A percentile compares a stretch with the other conserved stretches of the same genome.
Evolutionary conservation across 2,113 vertebrate genomes (phyloP).

Genomic region (Dascyllus trimaculatus): DNA sequence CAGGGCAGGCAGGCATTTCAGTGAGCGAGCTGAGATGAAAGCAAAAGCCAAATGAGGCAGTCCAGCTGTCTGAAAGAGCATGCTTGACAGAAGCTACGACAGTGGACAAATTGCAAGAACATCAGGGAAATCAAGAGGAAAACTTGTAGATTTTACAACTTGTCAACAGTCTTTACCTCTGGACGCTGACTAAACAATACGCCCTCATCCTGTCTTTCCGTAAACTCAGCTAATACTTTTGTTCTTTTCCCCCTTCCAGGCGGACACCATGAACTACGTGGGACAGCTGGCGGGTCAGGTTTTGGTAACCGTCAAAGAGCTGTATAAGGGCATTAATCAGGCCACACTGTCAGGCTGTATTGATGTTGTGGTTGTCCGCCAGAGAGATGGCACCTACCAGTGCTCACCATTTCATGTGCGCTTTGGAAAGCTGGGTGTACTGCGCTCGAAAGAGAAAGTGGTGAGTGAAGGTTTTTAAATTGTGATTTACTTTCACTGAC

Average conservation of each 20-base stretch:
- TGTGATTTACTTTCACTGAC: too few species aligned
- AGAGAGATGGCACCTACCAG: conserved; percentile 93
- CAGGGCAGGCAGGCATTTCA: conserved; percentile 11
- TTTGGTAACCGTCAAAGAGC: conserved; percentile 95
- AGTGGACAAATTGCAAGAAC: neutral
- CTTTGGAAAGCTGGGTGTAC: conserved; percentile 96
- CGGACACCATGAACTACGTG: conserved; percentile 98
- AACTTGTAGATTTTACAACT: too few species aligned
- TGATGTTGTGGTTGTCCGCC: conserved; percentile 95
- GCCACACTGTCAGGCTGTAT: conserved; percentile 98
- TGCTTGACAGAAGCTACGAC: conserved; percentile 12
- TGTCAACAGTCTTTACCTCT: neutral
- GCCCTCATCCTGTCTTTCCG: neutral
- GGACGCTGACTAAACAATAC: neutral
- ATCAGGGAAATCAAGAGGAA: neutral
- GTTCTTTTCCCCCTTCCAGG: conserved; percentile 73
- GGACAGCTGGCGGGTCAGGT: conserved; percentile 98
- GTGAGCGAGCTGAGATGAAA: neutral
- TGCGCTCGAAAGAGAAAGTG: conserved; percentile 98
- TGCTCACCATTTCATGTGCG: conserved; percentile 98
- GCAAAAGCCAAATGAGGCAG: conserved; percentile 13
- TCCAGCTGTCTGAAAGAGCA: neutral
- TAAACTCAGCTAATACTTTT: conserved; percentile 13
- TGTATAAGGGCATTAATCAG: conserved; percentile 98
- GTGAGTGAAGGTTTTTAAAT: conserved; percentile 80